Evolutionary conservation across 2,113 vertebrate species (phyloP).

Genomic region (Myrmophylax atrothorax): DNA sequence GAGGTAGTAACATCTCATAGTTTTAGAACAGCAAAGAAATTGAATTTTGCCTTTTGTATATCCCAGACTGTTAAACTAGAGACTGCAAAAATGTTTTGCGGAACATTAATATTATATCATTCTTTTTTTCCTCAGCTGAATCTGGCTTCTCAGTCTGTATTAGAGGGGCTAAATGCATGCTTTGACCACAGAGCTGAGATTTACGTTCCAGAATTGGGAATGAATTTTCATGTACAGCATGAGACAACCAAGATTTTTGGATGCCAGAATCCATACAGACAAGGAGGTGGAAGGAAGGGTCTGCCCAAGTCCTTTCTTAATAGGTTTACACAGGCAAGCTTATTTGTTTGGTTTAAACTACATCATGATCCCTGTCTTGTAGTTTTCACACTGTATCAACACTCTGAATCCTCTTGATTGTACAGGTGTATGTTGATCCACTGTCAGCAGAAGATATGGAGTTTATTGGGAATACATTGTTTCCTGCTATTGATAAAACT

Average conservation of each 20-base stretch:
- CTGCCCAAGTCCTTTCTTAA: constrained; percentile 97
- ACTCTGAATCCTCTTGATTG: background rate
- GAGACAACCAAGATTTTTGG: constrained; percentile 95
- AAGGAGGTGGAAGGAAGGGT: constrained; percentile 95
- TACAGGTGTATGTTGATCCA: constrained; percentile 93
- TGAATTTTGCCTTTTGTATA: background rate
- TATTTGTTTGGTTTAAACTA: background rate
- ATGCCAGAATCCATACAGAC: constrained; percentile 95
- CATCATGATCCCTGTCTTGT: background rate
- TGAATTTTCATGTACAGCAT: constrained; percentile 92
- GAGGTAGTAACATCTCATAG: background rate
- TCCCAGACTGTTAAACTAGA: background rate
- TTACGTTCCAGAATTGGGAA: constrained; percentile 91
- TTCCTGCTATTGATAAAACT: constrained; percentile 86
- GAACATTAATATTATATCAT: background rate
- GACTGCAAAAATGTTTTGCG: background rate
- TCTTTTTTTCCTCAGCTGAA: constrained; percentile 80
- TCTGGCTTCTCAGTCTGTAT: constrained; percentile 94
- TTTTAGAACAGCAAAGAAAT: background rate
- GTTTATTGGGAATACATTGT: constrained; percentile 88
- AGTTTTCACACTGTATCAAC: background rate
- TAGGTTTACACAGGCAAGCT: constrained; percentile 92
- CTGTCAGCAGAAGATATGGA: constrained; percentile 92
- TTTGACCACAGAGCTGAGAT: constrained; percentile 97
- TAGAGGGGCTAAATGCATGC: constrained; percentile 97